Evolutionary conservation across 2,113 vertebrate species (phyloP), one percentile per base, ranked within the genome.

Genomic region (Platycercus adscitus): DNA sequence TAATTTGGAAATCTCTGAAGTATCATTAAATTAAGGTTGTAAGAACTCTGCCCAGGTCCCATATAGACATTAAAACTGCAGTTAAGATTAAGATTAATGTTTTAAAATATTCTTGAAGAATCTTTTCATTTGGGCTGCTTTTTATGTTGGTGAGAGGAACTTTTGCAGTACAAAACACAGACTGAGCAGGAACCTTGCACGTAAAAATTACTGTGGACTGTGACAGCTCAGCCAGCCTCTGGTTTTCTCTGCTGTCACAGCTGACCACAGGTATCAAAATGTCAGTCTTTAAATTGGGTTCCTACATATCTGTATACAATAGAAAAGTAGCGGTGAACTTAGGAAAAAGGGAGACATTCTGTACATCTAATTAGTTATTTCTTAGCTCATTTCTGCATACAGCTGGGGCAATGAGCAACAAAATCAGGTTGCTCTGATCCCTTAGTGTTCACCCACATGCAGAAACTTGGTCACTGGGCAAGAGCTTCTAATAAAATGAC

Each of bases 1-100:
- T 81, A 46, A 81, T 86, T 92, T 64, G 91, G 89, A 96, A 96
- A 92, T 93, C 84, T 92, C 93, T 72, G 39, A 68, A 65, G 85
- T 89, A 16, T 72, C 69, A 87, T 89, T 91, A 95, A 93, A 94
- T 63, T 53, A 65, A 76, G 19, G 31, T 31, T 65, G 69, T 90
- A 72, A 31, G 37, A 44, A 41, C 33, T 94, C 60, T 76, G 56
- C 43, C 28, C 33, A n/a, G 20, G 33, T 75, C 58, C 39, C 63
- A 35, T 13, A 55, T 41, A 81, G 89, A 35, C n/a, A 17, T 56
- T 61, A 75, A 13, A 60, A 17, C 82, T 79, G 43, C 52, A 83
- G 53, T 35, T 66, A 81, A n/a, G 44, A 83, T 76, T 93, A 91
- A 71, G 56, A 81, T 43, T 82, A 35, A 64, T 31, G 39, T 64